phyloP scores from a whole-genome alignment of 2,113 vertebrate species.

The Cephalopholis sonnerati region DNA sequence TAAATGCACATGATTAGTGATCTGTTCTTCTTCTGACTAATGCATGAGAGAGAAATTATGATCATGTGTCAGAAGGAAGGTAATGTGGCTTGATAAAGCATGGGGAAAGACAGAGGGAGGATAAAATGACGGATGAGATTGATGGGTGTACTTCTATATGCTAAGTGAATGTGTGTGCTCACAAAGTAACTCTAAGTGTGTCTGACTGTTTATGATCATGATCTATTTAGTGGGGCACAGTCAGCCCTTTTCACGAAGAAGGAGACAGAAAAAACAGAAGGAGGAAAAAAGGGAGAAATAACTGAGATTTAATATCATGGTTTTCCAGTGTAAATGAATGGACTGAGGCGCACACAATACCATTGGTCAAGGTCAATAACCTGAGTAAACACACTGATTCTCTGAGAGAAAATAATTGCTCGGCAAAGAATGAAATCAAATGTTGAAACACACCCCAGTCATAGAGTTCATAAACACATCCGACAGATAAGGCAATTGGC shows the following conservation, averaged over 20 bases:
- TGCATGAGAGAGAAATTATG: slow-evolving; percentile 58
- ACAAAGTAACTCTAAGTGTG: slow-evolving; percentile 7
- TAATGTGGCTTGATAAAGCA: slow-evolving; percentile 38
- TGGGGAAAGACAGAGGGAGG: slow-evolving; percentile 17
- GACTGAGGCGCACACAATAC: neutral
- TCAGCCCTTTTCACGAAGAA: slow-evolving; percentile 56
- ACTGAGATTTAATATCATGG: slow-evolving; percentile 25
- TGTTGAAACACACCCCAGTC: slow-evolving; percentile 31
- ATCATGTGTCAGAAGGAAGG: slow-evolving; percentile 54
- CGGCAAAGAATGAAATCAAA: slow-evolving; percentile 42
- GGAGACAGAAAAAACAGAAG: neutral
- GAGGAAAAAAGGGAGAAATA: slow-evolving; percentile 22
- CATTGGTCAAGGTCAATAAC: slow-evolving; percentile 59
- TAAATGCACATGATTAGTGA: slow-evolving; percentile 68
- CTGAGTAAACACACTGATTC: neutral
- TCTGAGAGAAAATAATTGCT: neutral
- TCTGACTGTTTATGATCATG: slow-evolving; percentile 9
- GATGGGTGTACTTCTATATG: slow-evolving; percentile 24
- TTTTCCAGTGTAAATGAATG: slow-evolving; percentile 31
- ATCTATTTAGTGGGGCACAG: slow-evolving; percentile 33
- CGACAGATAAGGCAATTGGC: slow-evolving; percentile 47
- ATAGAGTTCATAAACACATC: slow-evolving; percentile 50
- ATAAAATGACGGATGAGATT: slow-evolving; percentile 17
- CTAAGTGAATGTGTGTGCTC: slow-evolving; percentile 18
- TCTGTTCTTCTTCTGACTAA: slow-evolving; percentile 63